Base-by-base conservation (phyloP, 2,113 vertebrate species). In the Piprites chloris region DNA sequence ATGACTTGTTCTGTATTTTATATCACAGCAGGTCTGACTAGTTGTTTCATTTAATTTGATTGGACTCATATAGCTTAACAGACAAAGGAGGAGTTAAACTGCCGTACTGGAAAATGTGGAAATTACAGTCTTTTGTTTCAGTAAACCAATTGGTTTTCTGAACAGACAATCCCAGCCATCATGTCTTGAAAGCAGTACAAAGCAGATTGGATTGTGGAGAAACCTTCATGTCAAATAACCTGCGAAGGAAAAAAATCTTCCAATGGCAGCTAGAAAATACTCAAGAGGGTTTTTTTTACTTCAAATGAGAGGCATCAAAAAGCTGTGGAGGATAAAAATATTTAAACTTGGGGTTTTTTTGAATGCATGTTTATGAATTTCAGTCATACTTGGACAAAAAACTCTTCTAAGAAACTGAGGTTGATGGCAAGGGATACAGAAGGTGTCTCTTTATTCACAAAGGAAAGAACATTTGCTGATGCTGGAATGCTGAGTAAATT, bases 41-140 rank as follows among this genome's bases (percentile, higher is more conserved):
- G 50, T 65, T 94, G 30, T 93, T 95, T 91, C 11, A 77, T 92
- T 96, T 92, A 89, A 87, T 89, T 91, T 23, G 30, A 59, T 94
- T 76, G 74, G 83, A 73, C 58, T 69, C 41, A 14, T 28, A 26
- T 33, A 84, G 39, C 56, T 92, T 80, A 85, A 58, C 50, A 95
- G 85, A 92, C 53, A 92, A 93, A 96, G 76, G 67, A 91, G 87
- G 69, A 95, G 69, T 92, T 95, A 83, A 96, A 90, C 86, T 92
- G 89, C 80, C 0, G 4, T 92, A 79, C 85, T 93, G 94, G 95
- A 95, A 97, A 97, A 97, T 93, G 85, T 92, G 88, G 93, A 96
- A 96, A 96, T 94, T 94, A 78, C 8, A 79, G 65, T 87, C 89
- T 93, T 97, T 98, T 97, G 92, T 98, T 97, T 97, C 96, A 94